Base-by-base conservation (phyloP, 35 echinoderm and acorn worm species). In the Chiridota heheva region DNA sequence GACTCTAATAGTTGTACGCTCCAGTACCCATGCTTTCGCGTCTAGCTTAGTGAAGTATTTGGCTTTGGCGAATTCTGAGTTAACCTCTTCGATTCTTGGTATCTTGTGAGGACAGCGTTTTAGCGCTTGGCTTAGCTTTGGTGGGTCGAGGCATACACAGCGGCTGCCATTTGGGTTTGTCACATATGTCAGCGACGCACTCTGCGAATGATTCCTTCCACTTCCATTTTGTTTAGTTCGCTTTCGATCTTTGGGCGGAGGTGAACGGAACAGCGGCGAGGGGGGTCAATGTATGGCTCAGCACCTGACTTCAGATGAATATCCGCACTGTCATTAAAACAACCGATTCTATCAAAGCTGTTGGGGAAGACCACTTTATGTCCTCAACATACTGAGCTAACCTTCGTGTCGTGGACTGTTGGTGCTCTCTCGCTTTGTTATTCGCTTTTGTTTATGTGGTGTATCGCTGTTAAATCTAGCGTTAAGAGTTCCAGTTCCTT, bases 81-180 rank as follows among this genome's bases (percentile, higher is more conserved):
- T 84, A 27, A 74, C 30, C 41, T 87, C 75, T 65, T 88, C 65
- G 13, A 82, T 36, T 1, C 75, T 86, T 29, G 82, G 82, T 4
- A 86, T 60, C 62, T 91, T 86, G 73, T 91, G 82, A 5, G 89
- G 74, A 40, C 75, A 91, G 44, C 89, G 39, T 22, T 80, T 80
- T 1, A 86, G 59, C 24, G 47, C 68, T 34, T 88, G 68, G 55
- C 84, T 88, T 7, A 93, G 79, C 0, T 64, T 43, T 36, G 63
- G 82, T 0, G 90, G 90, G 49, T 93, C 90, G 3, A 93, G 36
- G 59, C 78, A 83, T 17, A 89, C 2, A 61, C 86, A 51, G 27
- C 82, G 29, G 1, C 64, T 72, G 1, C 78, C 40, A 51, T 87
- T 48, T 40, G 66, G 64, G 42, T 81, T 81, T 7, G 20, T 20